Conservation (phyloP, 2,797 vertebrate species). For the Falco rusticolus region DNA sequence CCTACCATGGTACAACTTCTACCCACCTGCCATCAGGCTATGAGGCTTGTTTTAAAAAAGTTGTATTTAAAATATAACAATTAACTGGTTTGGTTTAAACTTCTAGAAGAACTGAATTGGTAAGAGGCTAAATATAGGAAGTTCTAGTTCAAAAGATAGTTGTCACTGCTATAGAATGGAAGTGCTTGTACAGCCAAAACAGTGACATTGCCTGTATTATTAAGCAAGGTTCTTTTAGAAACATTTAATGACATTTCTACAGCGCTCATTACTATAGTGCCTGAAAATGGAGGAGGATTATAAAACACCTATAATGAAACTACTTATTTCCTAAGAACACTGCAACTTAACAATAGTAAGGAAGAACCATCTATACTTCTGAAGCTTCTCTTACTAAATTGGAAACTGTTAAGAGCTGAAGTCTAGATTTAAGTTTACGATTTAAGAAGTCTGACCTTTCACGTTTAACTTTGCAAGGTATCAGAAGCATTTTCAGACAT, state of each 20-base stretch:
- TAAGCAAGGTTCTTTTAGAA: neutral
- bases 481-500: neutral
- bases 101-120: neutral
- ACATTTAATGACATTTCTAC: neutral
- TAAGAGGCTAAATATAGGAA: conserved; percentile 21
- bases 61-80: neutral
- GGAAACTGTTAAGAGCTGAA: neutral
- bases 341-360: neutral
- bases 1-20: neutral
- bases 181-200: conserved; percentile 18
- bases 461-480: neutral
- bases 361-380: neutral
- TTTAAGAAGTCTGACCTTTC: neutral
- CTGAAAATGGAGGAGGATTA: neutral
- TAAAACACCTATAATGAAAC: neutral
- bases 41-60: neutral
- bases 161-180: neutral
- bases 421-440: neutral
- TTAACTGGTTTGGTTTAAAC: neutral
- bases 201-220: neutral
- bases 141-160: neutral
- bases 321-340: neutral
- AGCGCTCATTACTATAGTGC: neutral
- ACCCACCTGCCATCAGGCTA: neutral
- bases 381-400: neutral